Percentiles rank a stretch among this genome's conserved stretches.
Evolutionary conservation across 2,888 invertebrate genomes (phyloP).

Genomic region (Prosopocoilus inquinatus): DNA sequence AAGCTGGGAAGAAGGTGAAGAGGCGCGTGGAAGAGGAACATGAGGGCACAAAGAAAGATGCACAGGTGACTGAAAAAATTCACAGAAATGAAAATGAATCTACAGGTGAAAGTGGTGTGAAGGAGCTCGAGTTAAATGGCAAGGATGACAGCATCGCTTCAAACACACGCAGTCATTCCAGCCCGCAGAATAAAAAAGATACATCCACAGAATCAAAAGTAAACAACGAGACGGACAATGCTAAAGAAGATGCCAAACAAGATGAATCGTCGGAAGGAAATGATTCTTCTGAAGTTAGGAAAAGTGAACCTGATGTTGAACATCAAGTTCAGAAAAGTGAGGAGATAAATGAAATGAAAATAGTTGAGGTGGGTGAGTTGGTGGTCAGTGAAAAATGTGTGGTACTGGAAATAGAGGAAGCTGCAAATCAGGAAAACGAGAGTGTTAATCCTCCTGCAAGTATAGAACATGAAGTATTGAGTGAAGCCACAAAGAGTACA

Average conservation of each 20-base stretch:
- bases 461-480: background rate
- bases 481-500: background rate
- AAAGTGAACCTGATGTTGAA: background rate
- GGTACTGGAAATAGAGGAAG: background rate
- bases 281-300: background rate
- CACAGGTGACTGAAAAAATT: background rate
- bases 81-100: background rate
- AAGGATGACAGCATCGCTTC: slow-evolving; percentile 3
- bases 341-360: background rate
- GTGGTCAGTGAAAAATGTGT: background rate
- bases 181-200: background rate
- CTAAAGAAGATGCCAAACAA: background rate
- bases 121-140: slow-evolving; percentile 6
- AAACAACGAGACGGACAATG: background rate
- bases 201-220: background rate
- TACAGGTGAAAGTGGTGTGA: background rate
- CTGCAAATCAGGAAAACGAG: background rate
- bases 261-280: background rate
- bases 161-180: background rate
- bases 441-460: background rate
- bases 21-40: slow-evolving; percentile 9
- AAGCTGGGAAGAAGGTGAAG: slow-evolving; percentile 9
- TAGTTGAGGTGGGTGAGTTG: background rate
- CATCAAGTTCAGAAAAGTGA: background rate
- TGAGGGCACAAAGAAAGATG: background rate